Evolutionary conservation across 2,797 vertebrate genomes (phyloP).

Genomic region (Botia almorhae): DNA sequence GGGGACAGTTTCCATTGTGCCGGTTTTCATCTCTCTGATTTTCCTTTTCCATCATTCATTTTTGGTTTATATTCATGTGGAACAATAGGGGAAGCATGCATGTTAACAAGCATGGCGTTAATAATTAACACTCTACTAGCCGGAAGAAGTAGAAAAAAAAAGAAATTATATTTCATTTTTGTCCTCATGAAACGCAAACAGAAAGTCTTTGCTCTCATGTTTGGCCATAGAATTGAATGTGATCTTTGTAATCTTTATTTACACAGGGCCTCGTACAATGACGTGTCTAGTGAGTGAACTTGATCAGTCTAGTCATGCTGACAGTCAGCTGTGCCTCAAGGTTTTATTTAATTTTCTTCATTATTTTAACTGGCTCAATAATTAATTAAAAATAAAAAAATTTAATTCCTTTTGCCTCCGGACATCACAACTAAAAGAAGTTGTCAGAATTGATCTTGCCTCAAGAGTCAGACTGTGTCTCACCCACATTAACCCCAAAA

Average conservation of each 20-base stretch:
- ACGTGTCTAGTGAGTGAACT: background rate
- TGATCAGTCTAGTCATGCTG: constrained; percentile 6
- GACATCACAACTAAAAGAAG: background rate
- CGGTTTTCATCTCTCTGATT: background rate
- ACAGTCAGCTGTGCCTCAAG: background rate
- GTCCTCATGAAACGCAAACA: constrained; percentile 42
- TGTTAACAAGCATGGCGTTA: constrained; percentile 3
- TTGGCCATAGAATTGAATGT: constrained; percentile 41
- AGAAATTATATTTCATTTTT: constrained; percentile 27
- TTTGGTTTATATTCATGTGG: background rate
- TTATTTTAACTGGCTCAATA: background rate
- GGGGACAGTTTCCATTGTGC: background rate
- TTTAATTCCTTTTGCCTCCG: background rate
- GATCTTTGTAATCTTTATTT: constrained; percentile 29
- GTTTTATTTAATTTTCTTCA: background rate
- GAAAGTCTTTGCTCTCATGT: constrained; percentile 26
- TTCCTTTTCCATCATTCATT: constrained; percentile 17
- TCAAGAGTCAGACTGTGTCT: constrained; percentile 5
- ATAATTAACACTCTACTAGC: constrained; percentile 27
- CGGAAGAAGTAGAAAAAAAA: background rate
- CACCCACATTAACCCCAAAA: background rate
- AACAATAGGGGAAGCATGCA: background rate
- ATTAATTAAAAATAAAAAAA: no score
- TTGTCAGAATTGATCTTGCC: background rate
- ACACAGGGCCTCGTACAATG: constrained; percentile 13